Conservation (phyloP, 2,888 invertebrate genomes). For the Spisula solida region DNA sequence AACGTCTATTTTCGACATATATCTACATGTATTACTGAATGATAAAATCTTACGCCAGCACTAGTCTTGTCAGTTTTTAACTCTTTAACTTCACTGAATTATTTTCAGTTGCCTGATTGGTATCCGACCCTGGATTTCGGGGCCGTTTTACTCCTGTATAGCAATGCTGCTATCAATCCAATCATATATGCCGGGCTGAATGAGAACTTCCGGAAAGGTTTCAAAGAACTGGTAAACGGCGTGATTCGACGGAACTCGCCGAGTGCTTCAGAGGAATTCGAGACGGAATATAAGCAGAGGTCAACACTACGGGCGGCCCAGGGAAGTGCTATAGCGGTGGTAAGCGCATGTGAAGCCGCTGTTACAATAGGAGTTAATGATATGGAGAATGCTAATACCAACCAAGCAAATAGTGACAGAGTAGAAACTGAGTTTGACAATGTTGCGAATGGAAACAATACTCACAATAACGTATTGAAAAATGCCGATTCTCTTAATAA, state of each 20-base stretch:
- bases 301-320: slow-evolving; percentile 39
- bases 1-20: no score
- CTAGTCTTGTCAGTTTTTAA: background rate
- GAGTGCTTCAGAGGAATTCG: slow-evolving; percentile 55
- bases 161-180: slow-evolving; percentile 83
- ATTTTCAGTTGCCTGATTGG: slow-evolving; percentile 81
- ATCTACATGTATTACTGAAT: no score
- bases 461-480: background rate
- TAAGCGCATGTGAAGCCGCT: background rate
- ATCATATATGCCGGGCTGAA: slow-evolving; percentile 83
- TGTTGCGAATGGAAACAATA: background rate
- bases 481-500: background rate
- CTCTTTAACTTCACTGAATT: background rate
- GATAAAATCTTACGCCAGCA: no score
- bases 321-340: slow-evolving; percentile 16
- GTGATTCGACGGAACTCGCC: slow-evolving; percentile 52
- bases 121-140: slow-evolving; percentile 79
- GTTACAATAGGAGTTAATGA: background rate
- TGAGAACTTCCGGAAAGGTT: slow-evolving; percentile 80
- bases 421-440: background rate
- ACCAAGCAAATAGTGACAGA: background rate
- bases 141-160: slow-evolving; percentile 81
- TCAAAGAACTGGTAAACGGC: slow-evolving; percentile 75
- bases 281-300: slow-evolving; percentile 54
- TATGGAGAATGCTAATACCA: no score